These are phyloP conservation scores for Onthophagus taurus DNA, from an alignment of 1,140 invertebrate species.

Conservation along the genomic window DNA sequence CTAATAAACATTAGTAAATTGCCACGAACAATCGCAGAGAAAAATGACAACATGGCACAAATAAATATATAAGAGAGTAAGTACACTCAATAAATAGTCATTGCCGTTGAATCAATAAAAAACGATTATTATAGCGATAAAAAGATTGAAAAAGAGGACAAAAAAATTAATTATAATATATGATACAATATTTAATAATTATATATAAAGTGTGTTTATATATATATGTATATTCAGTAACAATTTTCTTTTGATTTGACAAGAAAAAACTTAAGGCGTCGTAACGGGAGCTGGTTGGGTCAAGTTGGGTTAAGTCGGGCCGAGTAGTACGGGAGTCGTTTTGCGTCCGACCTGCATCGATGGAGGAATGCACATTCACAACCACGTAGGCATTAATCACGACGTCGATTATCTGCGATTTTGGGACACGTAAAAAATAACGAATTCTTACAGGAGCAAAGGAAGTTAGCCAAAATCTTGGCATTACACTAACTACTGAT, in stretches of 20 bases:
- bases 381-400: no score
- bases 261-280: background rate
- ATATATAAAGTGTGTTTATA: background rate
- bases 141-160: background rate
- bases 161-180: no score
- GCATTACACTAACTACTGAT: no score
- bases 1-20: constrained; percentile 7
- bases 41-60: constrained; percentile 11
- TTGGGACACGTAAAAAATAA: no score
- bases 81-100: constrained; percentile 5
- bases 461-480: no score
- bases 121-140: background rate
- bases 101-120: constrained; percentile 10
- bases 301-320: no score
- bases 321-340: background rate
- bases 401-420: no score
- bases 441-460: no score
- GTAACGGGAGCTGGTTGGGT: no score
- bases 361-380: constrained; percentile 14
- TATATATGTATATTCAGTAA: background rate
- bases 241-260: background rate
- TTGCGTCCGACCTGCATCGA: background rate
- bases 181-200: background rate
- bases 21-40: constrained; percentile 8
- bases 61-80: constrained; percentile 12